These are phyloP conservation scores for Haplotaxodon microlepis DNA, from an alignment of 2,113 vertebrate species.

Conservation along the genomic window DNA sequence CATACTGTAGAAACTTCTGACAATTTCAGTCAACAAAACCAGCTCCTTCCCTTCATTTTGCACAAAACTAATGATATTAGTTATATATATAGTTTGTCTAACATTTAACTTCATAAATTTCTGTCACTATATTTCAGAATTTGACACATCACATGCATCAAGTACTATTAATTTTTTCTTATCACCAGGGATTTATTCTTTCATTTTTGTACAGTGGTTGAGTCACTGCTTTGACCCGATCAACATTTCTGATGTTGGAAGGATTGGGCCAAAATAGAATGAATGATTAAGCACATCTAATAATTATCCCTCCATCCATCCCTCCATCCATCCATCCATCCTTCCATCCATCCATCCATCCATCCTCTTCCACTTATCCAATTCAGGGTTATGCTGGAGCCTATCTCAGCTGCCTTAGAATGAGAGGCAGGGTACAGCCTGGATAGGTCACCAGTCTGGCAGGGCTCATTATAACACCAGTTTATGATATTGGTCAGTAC, in stretches of 20 bases:
- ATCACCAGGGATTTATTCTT: background rate
- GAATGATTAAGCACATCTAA: background rate
- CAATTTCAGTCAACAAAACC: background rate
- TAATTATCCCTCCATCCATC: background rate
- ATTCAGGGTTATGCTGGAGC: background rate
- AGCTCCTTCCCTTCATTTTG: background rate
- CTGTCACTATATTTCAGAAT: background rate
- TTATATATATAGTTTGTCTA: background rate
- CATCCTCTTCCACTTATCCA: background rate
- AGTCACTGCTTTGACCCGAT: background rate
- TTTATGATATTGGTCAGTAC: background rate
- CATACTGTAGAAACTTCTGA: background rate
- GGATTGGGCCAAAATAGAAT: background rate
- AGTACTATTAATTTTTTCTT: background rate
- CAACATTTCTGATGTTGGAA: background rate
- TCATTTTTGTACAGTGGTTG: background rate
- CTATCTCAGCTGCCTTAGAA: background rate
- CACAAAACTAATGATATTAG: background rate
- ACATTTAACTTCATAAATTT: background rate
- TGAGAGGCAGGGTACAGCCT: background rate
- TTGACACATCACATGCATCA: background rate
- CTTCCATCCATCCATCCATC: rapidly evolving
- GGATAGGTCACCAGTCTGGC: background rate
- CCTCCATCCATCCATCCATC: rapidly evolving
- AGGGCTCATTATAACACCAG: background rate